These are phyloP conservation scores for Pristionchus entomophagus DNA, from an alignment of 2,888 invertebrate genomes.

Conservation along the genomic window DNA sequence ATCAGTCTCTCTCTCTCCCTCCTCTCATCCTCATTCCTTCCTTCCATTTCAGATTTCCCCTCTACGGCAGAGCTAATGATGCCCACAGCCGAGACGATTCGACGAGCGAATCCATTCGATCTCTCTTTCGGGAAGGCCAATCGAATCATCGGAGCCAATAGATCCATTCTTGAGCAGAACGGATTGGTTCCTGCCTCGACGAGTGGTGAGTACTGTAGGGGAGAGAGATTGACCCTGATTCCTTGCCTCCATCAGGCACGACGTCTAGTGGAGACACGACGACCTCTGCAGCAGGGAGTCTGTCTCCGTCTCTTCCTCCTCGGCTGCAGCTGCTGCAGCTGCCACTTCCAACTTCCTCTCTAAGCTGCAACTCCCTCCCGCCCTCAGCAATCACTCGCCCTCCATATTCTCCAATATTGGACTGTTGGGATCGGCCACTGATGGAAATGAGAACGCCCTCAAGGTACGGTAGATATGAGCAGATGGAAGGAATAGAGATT, in stretches of 20 bases:
- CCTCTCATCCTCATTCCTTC: neutral
- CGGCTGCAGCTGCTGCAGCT: slow-evolving; percentile 45
- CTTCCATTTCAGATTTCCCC: slow-evolving; percentile 65
- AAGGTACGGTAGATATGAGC: slow-evolving; percentile 32
- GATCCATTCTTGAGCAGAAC: slow-evolving; percentile 62
- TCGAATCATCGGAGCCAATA: slow-evolving; percentile 44
- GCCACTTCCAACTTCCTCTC: slow-evolving; percentile 51
- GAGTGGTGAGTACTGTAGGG: slow-evolving; percentile 15
- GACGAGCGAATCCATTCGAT: slow-evolving; percentile 47
- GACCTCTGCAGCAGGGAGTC: neutral
- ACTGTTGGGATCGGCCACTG: slow-evolving; percentile 63
- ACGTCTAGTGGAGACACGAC: neutral
- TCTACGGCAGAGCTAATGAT: slow-evolving; percentile 71
- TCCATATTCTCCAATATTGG: slow-evolving; percentile 72
- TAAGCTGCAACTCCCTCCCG: slow-evolving; percentile 63
- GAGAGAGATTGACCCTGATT: neutral
- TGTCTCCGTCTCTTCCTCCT: neutral
- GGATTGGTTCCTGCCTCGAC: slow-evolving; percentile 57
- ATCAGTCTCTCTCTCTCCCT: neutral
- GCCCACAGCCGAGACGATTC: slow-evolving; percentile 47
- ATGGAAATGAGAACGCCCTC: slow-evolving; percentile 54
- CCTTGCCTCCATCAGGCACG: neutral
- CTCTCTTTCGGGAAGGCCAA: slow-evolving; percentile 48
- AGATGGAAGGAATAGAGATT: neutral
- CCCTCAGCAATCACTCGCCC: slow-evolving; percentile 68